Conservation (phyloP, 2,888 invertebrate species). For the Crossocerus cetratus region DNA sequence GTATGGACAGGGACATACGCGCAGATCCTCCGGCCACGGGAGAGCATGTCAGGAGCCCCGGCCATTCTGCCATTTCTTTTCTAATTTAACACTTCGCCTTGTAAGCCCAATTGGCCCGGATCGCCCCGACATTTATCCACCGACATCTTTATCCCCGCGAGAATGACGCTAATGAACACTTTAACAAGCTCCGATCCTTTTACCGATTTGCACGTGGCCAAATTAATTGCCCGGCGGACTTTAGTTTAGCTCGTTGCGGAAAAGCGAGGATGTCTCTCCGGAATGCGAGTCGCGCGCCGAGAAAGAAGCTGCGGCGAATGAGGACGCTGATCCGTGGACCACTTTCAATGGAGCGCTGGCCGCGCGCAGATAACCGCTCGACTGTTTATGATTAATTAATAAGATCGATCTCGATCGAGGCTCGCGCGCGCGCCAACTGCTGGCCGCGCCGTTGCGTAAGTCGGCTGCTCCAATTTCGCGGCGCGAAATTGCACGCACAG, state of each 20-base stretch:
- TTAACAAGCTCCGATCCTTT: constrained; percentile 40
- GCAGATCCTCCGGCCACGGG: neutral
- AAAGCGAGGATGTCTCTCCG: too few relatives aligned
- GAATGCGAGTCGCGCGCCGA: too few relatives aligned
- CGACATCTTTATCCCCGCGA: too few relatives aligned
- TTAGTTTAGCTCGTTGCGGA: too few relatives aligned
- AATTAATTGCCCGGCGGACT: too few relatives aligned
- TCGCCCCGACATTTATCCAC: too few relatives aligned
- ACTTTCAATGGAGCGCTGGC: neutral
- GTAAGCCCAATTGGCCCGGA: too few relatives aligned
- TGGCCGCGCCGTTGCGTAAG: constrained; percentile 52
- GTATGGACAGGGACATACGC: constrained; percentile 13
- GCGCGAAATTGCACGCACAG: constrained; percentile 42
- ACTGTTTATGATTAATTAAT: constrained; percentile 38
- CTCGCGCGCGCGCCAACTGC: constrained; percentile 24
- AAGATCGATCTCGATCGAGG: constrained; percentile 47
- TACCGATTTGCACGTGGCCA: constrained; percentile 45
- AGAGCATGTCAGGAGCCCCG: constrained; percentile 36
- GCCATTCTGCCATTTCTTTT: too few relatives aligned
- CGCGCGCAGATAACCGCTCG: neutral
- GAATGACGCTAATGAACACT: too few relatives aligned
- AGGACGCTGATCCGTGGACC: constrained; percentile 10
- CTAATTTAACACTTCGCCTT: too few relatives aligned
- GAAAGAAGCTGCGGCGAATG: too few relatives aligned
- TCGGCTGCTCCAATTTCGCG: constrained; percentile 48